Base-by-base conservation (phyloP, 2,888 invertebrate genomes). In the Pherbina coryleti region DNA sequence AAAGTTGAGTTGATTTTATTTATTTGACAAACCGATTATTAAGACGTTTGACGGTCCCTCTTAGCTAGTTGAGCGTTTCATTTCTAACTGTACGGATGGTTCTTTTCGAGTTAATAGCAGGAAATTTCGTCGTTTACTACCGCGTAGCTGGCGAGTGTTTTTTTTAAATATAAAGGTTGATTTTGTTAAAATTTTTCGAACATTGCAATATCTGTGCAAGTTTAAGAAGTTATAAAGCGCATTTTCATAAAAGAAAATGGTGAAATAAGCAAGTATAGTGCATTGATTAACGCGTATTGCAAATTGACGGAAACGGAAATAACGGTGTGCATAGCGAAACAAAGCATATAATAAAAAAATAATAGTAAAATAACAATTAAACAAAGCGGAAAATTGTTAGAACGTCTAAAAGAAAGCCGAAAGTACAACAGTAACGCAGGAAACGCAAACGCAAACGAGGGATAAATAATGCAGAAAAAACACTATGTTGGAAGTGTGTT, bases 11-110 rank as follows among this genome's bases (percentile, higher is more conserved):
- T 55, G 55, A 22, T 55, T 19, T 19, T 55, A 55, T 77, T 77
- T 44, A 72, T 66, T 67, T 77, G 57, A 77, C 66, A 28, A 74
- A 74, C 28, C 75, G 64, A 49, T 86, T 86, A 85, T 86, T 84
- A 86, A 86, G 85, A 86, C 85, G 83, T 81, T 81, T 79, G 83
- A 79, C 84, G 83, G 79, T 81, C 82, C 78, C 83, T 80, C 80
- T 84, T 85, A 87, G 86, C 85, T 86, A 86, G 86, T 86, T 84
- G 83, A 82, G 83, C 86, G 84, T 82, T 82, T 84, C 82, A 84
- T 84, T 87, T 86, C 87, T 83, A 86, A 82, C 85, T 80, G 85
- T 83, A 82, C 86, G 87, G 86, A 83, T 83, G 85, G 53, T 74
- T 72, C 67, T 66, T 66, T 34, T n/a, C 31, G 34, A 66, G 28